Base-by-base conservation (phyloP, 2,113 vertebrate species). In the Actinemys pallida region DNA sequence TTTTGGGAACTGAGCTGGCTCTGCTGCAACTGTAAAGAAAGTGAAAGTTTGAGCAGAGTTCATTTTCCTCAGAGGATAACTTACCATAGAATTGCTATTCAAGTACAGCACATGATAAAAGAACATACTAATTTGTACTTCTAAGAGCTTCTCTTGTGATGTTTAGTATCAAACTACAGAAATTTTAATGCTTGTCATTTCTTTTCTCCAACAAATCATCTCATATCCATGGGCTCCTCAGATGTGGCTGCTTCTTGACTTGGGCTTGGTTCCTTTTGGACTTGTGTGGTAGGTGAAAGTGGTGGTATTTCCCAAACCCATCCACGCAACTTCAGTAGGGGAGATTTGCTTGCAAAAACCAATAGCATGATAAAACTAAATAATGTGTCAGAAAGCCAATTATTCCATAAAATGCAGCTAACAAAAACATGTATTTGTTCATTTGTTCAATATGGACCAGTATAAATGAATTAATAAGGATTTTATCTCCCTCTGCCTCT, bases 31-130 rank as follows among this genome's bases (percentile, higher is more conserved):
- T 76, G 11, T 45, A 35, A 53, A 72, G 65, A 76, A 93, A 90
- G 24, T 2, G 89, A 84, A 93, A 89, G 9, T 9, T 81, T 82
- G 42, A 86, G 45, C 29, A 84, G 14, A 12, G 69, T 81, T 90
- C 50, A 56, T 62, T 76, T 82, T 86, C 52, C 31, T 87, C 80
- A 82, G 88, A 95, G 19, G 78, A 47, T 35, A 84, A 6, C 13
- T 90, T 82, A 24, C 2, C 14, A 7, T 84, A 93, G n/a, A 92
- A 76, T 86, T 88, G 5, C 49, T 83, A 17, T 57, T 49, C 85
- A 90, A 93, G 86, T 90, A 88, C 50, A 42, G 84, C 56, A 94
- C 76, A 75, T 17, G 31, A 84, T 93, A 45, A 93, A 88, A 95
- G 49, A 27, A 89, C 24, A 59, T 7, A 89, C 52, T 93, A 89